phyloP scores from a whole-genome alignment of 2,888 invertebrate genomes.

The Hesperia comma region DNA sequence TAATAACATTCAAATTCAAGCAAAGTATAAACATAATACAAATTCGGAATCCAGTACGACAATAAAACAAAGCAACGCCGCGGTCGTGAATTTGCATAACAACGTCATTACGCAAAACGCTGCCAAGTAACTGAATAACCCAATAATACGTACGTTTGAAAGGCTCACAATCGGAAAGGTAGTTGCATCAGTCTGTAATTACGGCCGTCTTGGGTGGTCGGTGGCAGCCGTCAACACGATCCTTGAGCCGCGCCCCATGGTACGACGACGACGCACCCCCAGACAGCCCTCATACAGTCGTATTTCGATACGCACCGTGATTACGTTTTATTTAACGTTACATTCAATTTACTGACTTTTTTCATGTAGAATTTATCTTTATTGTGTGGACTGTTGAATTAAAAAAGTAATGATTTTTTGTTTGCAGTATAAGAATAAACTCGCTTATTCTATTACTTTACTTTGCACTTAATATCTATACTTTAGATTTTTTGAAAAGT shows the following conservation, averaged over 20 bases:
- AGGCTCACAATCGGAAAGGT: slow-evolving; percentile 50
- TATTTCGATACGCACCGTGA: slow-evolving; percentile 75
- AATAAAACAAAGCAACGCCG: slow-evolving; percentile 20
- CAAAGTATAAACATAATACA: slow-evolving; percentile 15
- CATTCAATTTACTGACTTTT: slow-evolving; percentile 4
- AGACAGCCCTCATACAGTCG: slow-evolving; percentile 49
- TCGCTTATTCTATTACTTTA: too few relatives aligned
- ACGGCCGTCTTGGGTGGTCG: slow-evolving; percentile 72
- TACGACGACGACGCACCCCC: slow-evolving; percentile 55
- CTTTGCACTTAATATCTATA: too few relatives aligned
- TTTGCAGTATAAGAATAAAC: too few relatives aligned
- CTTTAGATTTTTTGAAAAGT: too few relatives aligned
- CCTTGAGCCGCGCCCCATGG: slow-evolving; percentile 71
- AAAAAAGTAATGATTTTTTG: too few relatives aligned
- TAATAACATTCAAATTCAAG: not conserved
- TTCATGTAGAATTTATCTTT: too few relatives aligned
- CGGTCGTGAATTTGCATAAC: slow-evolving; percentile 34
- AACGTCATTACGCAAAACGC: slow-evolving; percentile 35
- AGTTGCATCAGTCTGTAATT: slow-evolving; percentile 57
- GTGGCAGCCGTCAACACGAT: slow-evolving; percentile 71
- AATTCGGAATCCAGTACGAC: slow-evolving; percentile 22
- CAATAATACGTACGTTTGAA: slow-evolving; percentile 37
- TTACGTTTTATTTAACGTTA: slow-evolving; percentile 35
- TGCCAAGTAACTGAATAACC: slow-evolving; percentile 35
- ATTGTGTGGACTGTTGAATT: too few relatives aligned